Base-by-base conservation (phyloP, 2,113 vertebrate genomes). In the Chionodraco myersi region DNA sequence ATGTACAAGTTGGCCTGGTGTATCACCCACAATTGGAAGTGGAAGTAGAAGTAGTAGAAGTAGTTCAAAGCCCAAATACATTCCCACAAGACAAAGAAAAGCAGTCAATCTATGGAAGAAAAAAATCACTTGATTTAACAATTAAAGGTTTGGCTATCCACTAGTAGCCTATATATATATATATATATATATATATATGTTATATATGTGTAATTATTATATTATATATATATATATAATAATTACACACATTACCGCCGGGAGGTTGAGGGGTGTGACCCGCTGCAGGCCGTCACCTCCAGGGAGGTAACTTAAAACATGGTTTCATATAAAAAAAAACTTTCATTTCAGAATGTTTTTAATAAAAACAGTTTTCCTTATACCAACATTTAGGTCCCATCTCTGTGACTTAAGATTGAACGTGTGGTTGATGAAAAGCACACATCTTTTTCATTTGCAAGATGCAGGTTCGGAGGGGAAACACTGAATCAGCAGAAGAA, bases 271-370 rank as follows among this genome's bases (percentile, higher is more conserved):
- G 61, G 68, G 73, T 63, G 86, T 61, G 82, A 74, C 74, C 65
- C 72, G 71, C 80, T 67, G 86, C 75, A 82, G 85, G 85, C 86
- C 89, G 83, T 87, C 86, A 79, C 80, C 88, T 84, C 77, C 75
- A 45, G 8, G 44, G 41, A 52, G 30, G 10, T 13, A 54, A 78
- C 34, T 59, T 51, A 36, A n/a, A 2, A 14, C 23, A 45, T 57
- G 15, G 1, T 21, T 59, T 60, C 59, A 47, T n/a, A 18, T 30
- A 45, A 30, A 14, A 14, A 26, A 30, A 9, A 79, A 82, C 75
- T 79, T 79, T 75, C 2, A 47, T 52, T 12, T 9, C 16, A 13
- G 3, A 16, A 10, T 3, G 7, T 12, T 16, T 57, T 26, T 10
- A 12, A 63, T 9, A 12, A 3, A 30, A 67, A 51, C 59, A 13